These are phyloP conservation scores for Lagria hirta DNA, from an alignment of 2,888 invertebrate genomes.

Conservation along the genomic window DNA sequence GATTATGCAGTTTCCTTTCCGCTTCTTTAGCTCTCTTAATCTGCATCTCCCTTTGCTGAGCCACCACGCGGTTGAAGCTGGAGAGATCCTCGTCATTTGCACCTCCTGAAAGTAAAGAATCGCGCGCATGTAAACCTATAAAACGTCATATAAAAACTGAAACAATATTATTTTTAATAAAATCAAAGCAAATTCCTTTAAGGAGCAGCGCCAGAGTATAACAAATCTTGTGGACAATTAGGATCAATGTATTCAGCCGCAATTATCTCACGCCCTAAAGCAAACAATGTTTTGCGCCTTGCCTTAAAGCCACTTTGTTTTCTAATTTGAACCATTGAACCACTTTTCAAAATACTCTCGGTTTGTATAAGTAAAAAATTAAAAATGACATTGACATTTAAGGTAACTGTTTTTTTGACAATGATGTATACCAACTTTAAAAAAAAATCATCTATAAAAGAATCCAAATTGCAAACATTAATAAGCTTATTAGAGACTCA, in stretches of 20 bases:
- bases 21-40: constrained; percentile 50
- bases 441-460: constrained; percentile 3
- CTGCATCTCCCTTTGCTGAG: constrained; percentile 51
- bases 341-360: too few relatives aligned
- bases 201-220: background rate
- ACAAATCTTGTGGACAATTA: background rate
- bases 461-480: constrained; percentile 16
- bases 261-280: too few relatives aligned
- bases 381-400: too few relatives aligned
- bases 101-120: constrained; percentile 25
- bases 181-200: background rate
- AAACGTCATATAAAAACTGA: constrained; percentile 8
- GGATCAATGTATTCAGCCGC: background rate
- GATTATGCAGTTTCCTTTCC: too few relatives aligned
- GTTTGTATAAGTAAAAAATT: too few relatives aligned
- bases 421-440: too few relatives aligned
- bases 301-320: too few relatives aligned
- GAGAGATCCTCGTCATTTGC: constrained; percentile 45
- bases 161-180: constrained; percentile 5
- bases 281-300: background rate
- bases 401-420: too few relatives aligned
- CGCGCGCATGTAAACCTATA: too few relatives aligned
- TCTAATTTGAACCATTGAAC: too few relatives aligned
- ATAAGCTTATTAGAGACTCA: too few relatives aligned
- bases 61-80: constrained; percentile 48